Base-by-base conservation (phyloP, 2,888 invertebrate species). In the Brachycybe producta region DNA sequence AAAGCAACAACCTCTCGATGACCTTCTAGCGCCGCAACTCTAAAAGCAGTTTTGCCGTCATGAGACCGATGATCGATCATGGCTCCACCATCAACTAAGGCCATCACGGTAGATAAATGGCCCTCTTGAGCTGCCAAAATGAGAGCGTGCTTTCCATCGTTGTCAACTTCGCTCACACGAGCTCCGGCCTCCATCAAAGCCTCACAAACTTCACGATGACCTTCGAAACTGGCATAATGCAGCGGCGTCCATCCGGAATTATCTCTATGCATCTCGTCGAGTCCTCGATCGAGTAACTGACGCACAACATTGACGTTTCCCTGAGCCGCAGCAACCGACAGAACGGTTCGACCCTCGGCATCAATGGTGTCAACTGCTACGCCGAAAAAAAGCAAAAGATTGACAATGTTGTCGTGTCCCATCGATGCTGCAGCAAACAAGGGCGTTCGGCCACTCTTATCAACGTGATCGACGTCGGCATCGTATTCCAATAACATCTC, bases 231-330 rank as follows among this genome's bases (percentile, higher is more conserved):
- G 0, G 94, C 84, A 65, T 95, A 94, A 65, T 95, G 94, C 48
- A 97, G 67, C 0, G 97, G 92, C 1, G 95, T 94, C 95, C 94
- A 95, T 0, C 95, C 94, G 0, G 87, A 85, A 68, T 92, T 91
- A 65, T 95, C 95, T 11, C 72, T 59, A 57, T 74, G 73, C 61
- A 70, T 68, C 60, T 74, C 73, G 59, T 74, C 72, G 53, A 70
- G 64, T 61, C 78, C 94, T 57, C 90, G 74, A 65, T 87, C 91
- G 15, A 95, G 72, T 36, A 95, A 71, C 62, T 87, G 85, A 19
- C 85, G 76, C 1, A 94, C 92, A 8, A 92, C 88, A 59, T 87
- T 85, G 32, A 84, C 82, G 23, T 54, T 56, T 3, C 54, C 56
- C 23, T 60, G 61, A 5, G 67, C 67, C 11, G 70, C 65, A 5